Conservation (phyloP, 2,888 invertebrate species). For the Sturmia bella region DNA sequence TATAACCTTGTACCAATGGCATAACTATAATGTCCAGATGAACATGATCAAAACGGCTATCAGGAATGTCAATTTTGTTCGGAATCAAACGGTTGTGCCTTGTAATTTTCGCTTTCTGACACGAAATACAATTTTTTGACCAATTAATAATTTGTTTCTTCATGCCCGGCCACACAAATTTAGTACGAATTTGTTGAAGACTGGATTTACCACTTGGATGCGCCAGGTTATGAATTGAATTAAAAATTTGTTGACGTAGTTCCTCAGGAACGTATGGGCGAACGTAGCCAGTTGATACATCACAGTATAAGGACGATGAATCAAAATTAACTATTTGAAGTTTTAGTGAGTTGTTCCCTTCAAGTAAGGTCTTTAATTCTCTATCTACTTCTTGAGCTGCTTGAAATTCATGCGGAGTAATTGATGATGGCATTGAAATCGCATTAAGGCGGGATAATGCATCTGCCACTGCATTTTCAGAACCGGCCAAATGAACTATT, state of each 20-base stretch:
- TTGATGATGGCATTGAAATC: conserved; percentile 30
- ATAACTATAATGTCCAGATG: conserved; percentile 77
- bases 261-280: conserved; percentile 17
- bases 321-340: conserved; percentile 45
- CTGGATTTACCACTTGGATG: conserved; percentile 27
- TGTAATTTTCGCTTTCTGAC: conserved; percentile 40
- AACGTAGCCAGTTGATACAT: conserved; percentile 39
- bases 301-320: conserved; percentile 23
- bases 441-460: conserved; percentile 70
- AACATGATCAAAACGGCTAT: conserved; percentile 75
- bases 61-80: conserved; percentile 33
- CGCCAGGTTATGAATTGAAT: conserved; percentile 25
- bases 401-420: conserved; percentile 37
- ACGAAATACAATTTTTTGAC: conserved; percentile 45
- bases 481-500: conserved; percentile 40
- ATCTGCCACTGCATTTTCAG: conserved; percentile 69
- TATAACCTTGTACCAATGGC: conserved; percentile 20
- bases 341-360: conserved; percentile 47
- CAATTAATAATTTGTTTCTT: conserved; percentile 49
- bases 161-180: conserved; percentile 63
- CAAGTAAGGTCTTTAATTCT: conserved; percentile 40
- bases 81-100: conserved; percentile 19
- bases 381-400: conserved; percentile 30
- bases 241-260: conserved; percentile 27
- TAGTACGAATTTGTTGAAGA: conserved; percentile 45